Percentiles rank a stretch among this genome's conserved stretches.
phyloP scores from a whole-genome alignment of 2,113 vertebrate genomes.

The Taxidea taxus region DNA sequence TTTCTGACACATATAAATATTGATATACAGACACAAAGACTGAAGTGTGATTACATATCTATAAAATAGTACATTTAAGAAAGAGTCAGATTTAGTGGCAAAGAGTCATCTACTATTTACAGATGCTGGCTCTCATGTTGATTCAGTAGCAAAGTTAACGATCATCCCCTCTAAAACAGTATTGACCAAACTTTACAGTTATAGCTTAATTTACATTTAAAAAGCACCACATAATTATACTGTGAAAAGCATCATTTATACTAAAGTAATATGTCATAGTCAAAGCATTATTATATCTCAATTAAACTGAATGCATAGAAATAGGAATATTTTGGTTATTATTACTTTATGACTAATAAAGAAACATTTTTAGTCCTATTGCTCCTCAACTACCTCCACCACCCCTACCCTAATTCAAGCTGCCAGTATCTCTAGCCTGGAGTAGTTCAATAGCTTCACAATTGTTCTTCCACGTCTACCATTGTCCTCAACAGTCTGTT shows the following conservation, averaged over 20 bases:
- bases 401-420: neutral
- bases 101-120: neutral
- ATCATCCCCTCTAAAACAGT: neutral
- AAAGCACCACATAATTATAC: neutral
- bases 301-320: neutral
- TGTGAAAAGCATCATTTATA: neutral
- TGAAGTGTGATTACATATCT: neutral
- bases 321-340: neutral
- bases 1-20: neutral
- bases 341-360: neutral
- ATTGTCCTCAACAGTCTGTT: neutral
- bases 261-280: neutral
- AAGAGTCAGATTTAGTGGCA: neutral
- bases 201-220: neutral
- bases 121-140: neutral
- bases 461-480: neutral
- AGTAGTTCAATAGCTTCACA: neutral
- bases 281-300: neutral
- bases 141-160: neutral
- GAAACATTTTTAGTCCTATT: neutral
- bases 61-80: neutral
- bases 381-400: neutral
- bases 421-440: neutral
- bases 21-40: neutral
- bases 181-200: neutral